Conservation (phyloP, 2,797 vertebrate genomes). For the Leucoraja ocellata region DNA sequence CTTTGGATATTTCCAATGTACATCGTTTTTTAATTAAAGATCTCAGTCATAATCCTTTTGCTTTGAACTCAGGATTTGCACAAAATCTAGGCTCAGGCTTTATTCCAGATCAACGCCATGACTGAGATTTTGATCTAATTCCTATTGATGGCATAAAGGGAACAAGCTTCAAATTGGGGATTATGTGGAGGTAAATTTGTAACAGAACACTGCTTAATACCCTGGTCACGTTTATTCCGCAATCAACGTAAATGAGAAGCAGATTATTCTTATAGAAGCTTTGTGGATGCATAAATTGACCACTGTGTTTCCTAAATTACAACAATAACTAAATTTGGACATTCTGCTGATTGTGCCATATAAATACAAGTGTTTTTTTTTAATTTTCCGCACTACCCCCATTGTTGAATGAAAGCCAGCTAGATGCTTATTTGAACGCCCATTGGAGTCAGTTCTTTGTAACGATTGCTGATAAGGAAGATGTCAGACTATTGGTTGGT, state of each 20-base stretch:
- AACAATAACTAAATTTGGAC: no score
- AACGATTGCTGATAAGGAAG: neutral
- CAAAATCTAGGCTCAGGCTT: neutral
- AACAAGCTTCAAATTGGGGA: neutral
- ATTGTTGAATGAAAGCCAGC: neutral
- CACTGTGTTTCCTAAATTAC: no score
- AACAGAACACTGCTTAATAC: neutral
- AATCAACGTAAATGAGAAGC: no score
- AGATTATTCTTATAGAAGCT: no score
- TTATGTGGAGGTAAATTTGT: neutral
- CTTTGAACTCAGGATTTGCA: no score
- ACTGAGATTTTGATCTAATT: neutral
- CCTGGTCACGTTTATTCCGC: no score
- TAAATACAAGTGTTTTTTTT: no score
- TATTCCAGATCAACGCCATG: neutral
- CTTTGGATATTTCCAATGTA: neutral
- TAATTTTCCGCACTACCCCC: no score
- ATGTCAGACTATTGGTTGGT: neutral
- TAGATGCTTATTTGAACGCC: neutral
- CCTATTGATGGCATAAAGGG: neutral
- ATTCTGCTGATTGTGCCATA: no score
- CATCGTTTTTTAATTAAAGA: no score
- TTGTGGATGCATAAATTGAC: no score
- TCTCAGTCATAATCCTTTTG: no score
- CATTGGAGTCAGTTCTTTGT: neutral